These are phyloP conservation scores for Salvator merianae DNA, from an alignment of 2,113 vertebrate species.

Conservation along the genomic window DNA sequence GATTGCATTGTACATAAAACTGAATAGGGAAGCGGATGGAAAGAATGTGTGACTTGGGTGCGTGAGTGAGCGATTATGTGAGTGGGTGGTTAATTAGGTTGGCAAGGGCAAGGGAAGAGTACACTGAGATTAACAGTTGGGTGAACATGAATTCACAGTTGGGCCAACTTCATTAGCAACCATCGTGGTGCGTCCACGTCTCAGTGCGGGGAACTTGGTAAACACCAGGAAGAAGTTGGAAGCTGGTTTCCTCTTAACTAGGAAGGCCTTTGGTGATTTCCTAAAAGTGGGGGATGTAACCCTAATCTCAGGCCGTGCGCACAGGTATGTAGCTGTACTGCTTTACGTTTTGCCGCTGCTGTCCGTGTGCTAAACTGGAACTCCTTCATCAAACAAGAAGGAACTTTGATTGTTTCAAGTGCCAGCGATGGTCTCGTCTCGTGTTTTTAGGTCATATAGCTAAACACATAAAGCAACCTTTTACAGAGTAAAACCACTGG, in stretches of 20 bases:
- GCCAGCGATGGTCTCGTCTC: too few species aligned
- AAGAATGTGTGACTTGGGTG: constrained; percentile 42
- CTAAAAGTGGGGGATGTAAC: background rate
- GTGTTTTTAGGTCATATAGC: too few species aligned
- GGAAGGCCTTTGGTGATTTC: background rate
- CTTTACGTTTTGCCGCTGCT: too few species aligned
- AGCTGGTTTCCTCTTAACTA: too few species aligned
- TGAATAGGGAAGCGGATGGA: constrained; percentile 30
- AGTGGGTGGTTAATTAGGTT: constrained; percentile 52
- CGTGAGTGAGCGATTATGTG: constrained; percentile 52
- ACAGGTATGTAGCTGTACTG: background rate
- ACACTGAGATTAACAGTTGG: constrained; percentile 52
- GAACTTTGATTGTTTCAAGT: too few species aligned
- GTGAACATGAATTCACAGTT: constrained; percentile 43
- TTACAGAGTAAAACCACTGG: too few species aligned
- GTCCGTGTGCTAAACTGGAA: too few species aligned
- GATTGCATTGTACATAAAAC: background rate
- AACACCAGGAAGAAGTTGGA: background rate
- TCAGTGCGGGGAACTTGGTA: background rate
- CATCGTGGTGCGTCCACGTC: background rate
- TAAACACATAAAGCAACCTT: too few species aligned
- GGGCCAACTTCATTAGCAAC: constrained; percentile 21
- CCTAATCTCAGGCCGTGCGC: background rate
- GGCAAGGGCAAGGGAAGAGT: constrained; percentile 52
- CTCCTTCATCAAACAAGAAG: too few species aligned